Evolutionary conservation across 2,888 invertebrate species (phyloP).

Genomic region (Leptothorax acervorum): DNA sequence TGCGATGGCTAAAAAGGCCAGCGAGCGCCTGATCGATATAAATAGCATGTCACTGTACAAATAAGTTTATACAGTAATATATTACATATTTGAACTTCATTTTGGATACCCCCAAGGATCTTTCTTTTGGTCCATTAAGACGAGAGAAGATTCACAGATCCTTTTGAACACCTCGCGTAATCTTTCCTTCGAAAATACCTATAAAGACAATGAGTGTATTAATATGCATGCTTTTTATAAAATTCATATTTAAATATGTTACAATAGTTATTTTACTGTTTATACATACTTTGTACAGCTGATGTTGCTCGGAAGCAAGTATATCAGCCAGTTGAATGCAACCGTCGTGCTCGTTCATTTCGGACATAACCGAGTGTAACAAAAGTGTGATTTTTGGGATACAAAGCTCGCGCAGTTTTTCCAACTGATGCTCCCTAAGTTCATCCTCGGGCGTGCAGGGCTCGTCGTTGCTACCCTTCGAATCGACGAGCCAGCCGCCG

Average conservation of each 20-base stretch:
- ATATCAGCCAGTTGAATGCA: constrained; percentile 92
- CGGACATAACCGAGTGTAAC: constrained; percentile 92
- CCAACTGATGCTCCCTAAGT: constrained; percentile 90
- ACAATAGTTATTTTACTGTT: neutral
- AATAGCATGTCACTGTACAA: constrained; percentile 8
- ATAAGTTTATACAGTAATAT: constrained; percentile 4
- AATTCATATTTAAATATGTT: constrained; percentile 26
- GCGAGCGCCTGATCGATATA: neutral
- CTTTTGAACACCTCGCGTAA: constrained; percentile 92
- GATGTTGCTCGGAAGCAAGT: constrained; percentile 92
- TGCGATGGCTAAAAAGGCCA: neutral
- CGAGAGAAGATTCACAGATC: constrained; percentile 92
- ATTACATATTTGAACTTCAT: constrained; percentile 64
- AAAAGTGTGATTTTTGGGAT: constrained; percentile 94
- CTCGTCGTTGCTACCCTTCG: constrained; percentile 85
- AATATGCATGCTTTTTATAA: constrained; percentile 25
- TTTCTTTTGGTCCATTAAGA: constrained; percentile 91
- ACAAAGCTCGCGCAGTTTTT: constrained; percentile 92
- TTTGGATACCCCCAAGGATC: constrained; percentile 93
- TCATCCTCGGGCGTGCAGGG: constrained; percentile 86
- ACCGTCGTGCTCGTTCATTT: constrained; percentile 91
- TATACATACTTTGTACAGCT: constrained; percentile 90
- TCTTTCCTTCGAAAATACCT: constrained; percentile 90
- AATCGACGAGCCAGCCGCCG: constrained; percentile 95
- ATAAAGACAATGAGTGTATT: neutral